Evolutionary conservation across 2,888 invertebrate genomes (phyloP), one percentile per base, ranked within the genome.

Genomic region (Hyalella azteca): DNA sequence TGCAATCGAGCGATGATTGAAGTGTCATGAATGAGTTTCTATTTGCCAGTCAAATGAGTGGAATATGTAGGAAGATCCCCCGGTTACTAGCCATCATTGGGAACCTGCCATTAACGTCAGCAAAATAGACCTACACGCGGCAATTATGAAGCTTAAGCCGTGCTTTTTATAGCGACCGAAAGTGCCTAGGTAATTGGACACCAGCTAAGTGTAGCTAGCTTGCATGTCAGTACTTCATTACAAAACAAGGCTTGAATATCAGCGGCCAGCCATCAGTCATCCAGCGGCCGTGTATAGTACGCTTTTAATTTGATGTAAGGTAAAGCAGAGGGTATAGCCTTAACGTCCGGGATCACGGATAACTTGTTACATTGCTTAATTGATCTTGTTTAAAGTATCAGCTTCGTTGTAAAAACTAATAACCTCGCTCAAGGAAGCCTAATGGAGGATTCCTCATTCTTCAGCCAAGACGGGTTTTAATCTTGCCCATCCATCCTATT

Each of bases 401-500:
- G 66, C 66, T 66, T 66, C 36, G 66, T 66, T 66, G 36, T 36
- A 36, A 66, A 39, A 66, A 66, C 66, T 66, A 66, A 66, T 66
- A 36, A 66, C 66, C 36, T 5, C 9, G 66, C 66, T 36, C 66
- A 9, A 39, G 66, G 36, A 66, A 11, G 66, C 19, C 66, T 66
- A 66, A 66, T 66, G 66, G 66, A 32, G 66, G 66, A 66, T 36
- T 66, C 66, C 26, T 66, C 66, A 66, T 66, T 66, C 66, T 66
- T 66, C 66, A 66, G 19, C 66, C 66, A 39, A 36, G 66, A 66
- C 66, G 66, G 66, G 36, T 66, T 66, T 36, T 66, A 36, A 66
- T 66, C 36, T 29, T 15, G 26, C 32, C 39, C 66, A 15, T 66
- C 66, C 66, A 39, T 66, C 36, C 66, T 36, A 5, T 15, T 36